These are phyloP conservation scores for Metallyticus violacea DNA, from an alignment of 2,888 invertebrate species.

Conservation along the genomic window DNA sequence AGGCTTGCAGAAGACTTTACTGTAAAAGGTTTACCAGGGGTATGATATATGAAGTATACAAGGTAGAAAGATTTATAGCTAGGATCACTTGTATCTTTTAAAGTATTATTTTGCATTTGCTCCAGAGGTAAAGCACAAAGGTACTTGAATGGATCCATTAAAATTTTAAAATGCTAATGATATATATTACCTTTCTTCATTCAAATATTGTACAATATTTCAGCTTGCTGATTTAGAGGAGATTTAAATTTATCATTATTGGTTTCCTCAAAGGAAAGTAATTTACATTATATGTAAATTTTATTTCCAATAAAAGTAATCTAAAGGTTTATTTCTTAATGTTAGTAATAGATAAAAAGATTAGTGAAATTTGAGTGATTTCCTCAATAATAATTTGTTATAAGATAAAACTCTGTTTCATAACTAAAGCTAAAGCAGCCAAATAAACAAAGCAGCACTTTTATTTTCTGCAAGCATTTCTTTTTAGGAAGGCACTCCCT, in stretches of 20 bases:
- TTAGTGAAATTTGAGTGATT: too few relatives aligned
- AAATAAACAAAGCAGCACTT: background rate
- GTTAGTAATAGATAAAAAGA: too few relatives aligned
- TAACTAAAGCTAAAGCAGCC: background rate
- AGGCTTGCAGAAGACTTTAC: background rate
- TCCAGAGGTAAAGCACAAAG: background rate
- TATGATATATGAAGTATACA: background rate
- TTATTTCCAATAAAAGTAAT: background rate
- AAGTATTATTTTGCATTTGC: background rate
- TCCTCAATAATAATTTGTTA: too few relatives aligned
- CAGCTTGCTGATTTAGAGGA: background rate
- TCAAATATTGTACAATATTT: background rate
- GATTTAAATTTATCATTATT: background rate
- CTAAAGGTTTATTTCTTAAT: background rate
- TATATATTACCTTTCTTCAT: background rate
- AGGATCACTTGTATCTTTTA: background rate
- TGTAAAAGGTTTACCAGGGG: too few relatives aligned
- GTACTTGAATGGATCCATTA: background rate
- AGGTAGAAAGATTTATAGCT: background rate
- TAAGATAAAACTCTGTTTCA: background rate
- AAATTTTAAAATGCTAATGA: background rate
- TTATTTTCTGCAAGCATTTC: background rate
- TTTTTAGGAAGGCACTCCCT: background rate
- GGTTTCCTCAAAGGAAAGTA: background rate
- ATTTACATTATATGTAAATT: background rate